Conservation (phyloP, 2,888 invertebrate genomes). For the Corbicula japonica region DNA sequence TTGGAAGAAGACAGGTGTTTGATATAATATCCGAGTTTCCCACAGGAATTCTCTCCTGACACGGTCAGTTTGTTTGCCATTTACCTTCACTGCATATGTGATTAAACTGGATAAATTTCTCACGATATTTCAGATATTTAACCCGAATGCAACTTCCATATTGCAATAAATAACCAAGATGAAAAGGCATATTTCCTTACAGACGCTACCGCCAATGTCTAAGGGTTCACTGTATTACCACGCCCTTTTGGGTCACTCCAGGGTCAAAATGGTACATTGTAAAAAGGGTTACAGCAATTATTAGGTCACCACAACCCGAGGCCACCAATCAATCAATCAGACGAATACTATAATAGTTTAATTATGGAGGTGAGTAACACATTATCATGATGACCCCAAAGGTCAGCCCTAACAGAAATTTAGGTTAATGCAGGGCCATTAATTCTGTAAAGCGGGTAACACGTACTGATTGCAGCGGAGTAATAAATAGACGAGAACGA, state of each 20-base stretch:
- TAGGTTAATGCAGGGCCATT: no score
- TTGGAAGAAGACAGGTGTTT: conserved; percentile 35
- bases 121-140: conserved; percentile 29
- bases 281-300: conserved; percentile 27
- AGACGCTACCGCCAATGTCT: conserved; percentile 2
- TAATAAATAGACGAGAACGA: no score
- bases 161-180: conserved; percentile 42
- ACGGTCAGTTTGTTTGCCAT: conserved; percentile 20
- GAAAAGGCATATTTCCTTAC: conserved; percentile 13
- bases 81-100: conserved; percentile 1
- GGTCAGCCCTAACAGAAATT: no score
- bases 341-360: conserved; percentile 14
- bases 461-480: no score
- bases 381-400: no score
- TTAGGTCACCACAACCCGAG: conserved; percentile 21
- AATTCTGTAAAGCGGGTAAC: no score
- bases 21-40: conserved; percentile 1
- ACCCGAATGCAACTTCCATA: conserved; percentile 28
- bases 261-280: conserved; percentile 28
- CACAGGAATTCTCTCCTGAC: conserved; percentile 10
- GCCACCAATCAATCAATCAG: conserved; percentile 26
- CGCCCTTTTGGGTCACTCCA: conserved; percentile 33
- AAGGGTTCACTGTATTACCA: background rate
- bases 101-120: conserved; percentile 17
- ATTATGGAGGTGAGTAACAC: no score